Base-by-base conservation (phyloP, 2,797 vertebrate genomes). In the Buphagus erythrorhynchus region DNA sequence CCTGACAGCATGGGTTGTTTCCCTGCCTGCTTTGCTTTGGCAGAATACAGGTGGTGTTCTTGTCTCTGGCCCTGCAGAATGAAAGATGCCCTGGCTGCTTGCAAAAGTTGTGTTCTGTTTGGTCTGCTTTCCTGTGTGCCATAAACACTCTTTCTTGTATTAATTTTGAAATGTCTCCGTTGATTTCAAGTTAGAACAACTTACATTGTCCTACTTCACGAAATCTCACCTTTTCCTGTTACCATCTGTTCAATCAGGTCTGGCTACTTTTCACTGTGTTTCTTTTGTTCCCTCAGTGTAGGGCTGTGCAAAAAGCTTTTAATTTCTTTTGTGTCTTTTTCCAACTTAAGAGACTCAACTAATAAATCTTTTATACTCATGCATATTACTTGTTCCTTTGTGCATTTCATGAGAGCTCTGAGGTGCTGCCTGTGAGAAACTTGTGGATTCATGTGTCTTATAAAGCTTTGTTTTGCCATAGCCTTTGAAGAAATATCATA, bases 181-280 rank as follows among this genome's bases (percentile, higher is more conserved):
- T 66, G 35, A 29, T 93, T 71, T 77, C 76, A 45, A 22, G 31
- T 91, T 88, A 3, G 16, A 57, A 9, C 24, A 51, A 6, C 40
- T 81, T 95, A 33, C 3, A 1, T 54, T 42, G 40, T 51, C 0
- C 0, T 65, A 6, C 65, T 80, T 90, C 7, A 54, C 10, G 26
- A 51, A 75, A 40, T 75, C 35, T 86, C 54, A 10, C 69, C 28
- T 89, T 31, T 79, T 82, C 73, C 28, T 93, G 19, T 78, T 89
- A 15, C 68, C 22, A 31, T 65, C 62, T 65, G 46, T 54, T 77
- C 51, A n/a, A 0, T 89, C 71, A 72, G 76, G 42, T 90, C 69
- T 94, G 86, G 28, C 58, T 77, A 2, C 73, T 95, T 89, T 78
- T 86, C 35, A 10, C 8, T 36, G 62, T 67, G 16, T 67, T 90